phyloP scores from a whole-genome alignment of 2,797 vertebrate genomes.

The Columba guinea region DNA sequence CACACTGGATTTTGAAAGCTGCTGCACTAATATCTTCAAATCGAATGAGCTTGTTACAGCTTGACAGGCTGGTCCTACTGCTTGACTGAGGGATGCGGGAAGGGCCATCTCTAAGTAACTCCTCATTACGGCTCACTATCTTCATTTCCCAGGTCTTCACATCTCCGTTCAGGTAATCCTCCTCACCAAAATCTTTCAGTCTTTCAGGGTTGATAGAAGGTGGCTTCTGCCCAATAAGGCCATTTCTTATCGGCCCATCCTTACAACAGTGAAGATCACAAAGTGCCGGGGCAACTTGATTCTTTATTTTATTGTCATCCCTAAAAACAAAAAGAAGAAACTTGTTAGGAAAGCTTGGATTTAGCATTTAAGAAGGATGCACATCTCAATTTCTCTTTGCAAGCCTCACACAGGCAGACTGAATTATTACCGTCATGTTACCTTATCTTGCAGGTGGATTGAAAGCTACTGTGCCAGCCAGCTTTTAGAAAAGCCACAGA shows the following conservation, averaged over 20 bases:
- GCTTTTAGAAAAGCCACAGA: neutral
- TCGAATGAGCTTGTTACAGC: constrained; percentile 77
- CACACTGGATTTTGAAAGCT: constrained; percentile 87
- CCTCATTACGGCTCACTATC: constrained; percentile 70
- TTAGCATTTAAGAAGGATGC: neutral
- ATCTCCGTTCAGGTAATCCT: constrained; percentile 84
- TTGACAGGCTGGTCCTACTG: constrained; percentile 50
- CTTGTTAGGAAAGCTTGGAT: neutral
- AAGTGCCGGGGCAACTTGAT: constrained; percentile 34
- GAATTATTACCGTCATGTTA: neutral
- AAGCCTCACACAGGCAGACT: neutral
- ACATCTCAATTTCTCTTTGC: neutral
- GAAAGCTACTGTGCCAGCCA: neutral
- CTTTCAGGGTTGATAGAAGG: constrained; percentile 87
- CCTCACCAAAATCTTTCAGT: constrained; percentile 90
- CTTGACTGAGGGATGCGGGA: constrained; percentile 72
- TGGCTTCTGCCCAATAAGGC: constrained; percentile 67
- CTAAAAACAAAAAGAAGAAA: constrained; percentile 63
- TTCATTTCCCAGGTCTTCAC: constrained; percentile 80
- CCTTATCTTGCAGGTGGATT: neutral
- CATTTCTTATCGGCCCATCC: constrained; percentile 71
- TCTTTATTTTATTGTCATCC: constrained; percentile 74
- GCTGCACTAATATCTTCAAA: constrained; percentile 92
- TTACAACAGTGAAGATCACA: constrained; percentile 63
- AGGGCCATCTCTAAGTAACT: constrained; percentile 74